Evolutionary conservation across 1,140 invertebrate genomes (phyloP).

Genomic region (Calliopsis andreniformis): DNA sequence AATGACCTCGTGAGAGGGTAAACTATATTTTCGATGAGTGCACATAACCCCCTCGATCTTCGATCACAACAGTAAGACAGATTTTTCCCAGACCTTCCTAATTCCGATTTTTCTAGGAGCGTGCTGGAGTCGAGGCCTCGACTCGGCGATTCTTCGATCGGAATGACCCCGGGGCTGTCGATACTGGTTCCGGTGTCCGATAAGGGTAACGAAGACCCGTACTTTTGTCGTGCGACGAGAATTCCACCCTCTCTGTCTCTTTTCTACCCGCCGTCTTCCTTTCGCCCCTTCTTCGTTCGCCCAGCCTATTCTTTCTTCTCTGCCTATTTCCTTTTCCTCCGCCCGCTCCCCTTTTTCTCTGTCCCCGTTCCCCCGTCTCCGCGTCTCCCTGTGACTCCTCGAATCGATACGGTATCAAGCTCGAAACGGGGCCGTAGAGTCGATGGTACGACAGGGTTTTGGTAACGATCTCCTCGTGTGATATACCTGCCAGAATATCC

Average conservation of each 20-base stretch:
- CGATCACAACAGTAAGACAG: not conserved
- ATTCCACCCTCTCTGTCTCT: constrained; percentile 22
- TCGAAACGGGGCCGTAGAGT: constrained; percentile 56
- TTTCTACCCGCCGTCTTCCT: not conserved
- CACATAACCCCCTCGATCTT: too few species aligned
- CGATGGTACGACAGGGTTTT: constrained; percentile 74
- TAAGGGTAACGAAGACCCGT: constrained; percentile 61
- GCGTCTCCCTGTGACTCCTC: constrained; percentile 43
- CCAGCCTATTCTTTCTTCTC: constrained; percentile 56
- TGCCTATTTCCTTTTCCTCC: constrained; percentile 43
- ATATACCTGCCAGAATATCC: constrained; percentile 75
- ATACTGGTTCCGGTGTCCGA: constrained; percentile 61
- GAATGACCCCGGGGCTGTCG: constrained; percentile 56
- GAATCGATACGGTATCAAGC: constrained; percentile 73
- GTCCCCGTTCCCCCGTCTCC: constrained; percentile 45
- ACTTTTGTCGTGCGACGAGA: constrained; percentile 57
- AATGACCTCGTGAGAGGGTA: too few species aligned
- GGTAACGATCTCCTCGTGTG: constrained; percentile 76
- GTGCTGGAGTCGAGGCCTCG: constrained; percentile 9
- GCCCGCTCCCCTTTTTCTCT: constrained; percentile 24
- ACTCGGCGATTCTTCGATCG: constrained; percentile 43
- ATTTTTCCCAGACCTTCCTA: not conserved
- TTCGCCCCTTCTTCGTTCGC: constrained; percentile 18
- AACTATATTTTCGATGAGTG: too few species aligned
- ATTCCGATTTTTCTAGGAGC: constrained; percentile 31